Evolutionary conservation across 2,797 vertebrate species (phyloP).

Genomic region (Pelodytes ibericus): DNA sequence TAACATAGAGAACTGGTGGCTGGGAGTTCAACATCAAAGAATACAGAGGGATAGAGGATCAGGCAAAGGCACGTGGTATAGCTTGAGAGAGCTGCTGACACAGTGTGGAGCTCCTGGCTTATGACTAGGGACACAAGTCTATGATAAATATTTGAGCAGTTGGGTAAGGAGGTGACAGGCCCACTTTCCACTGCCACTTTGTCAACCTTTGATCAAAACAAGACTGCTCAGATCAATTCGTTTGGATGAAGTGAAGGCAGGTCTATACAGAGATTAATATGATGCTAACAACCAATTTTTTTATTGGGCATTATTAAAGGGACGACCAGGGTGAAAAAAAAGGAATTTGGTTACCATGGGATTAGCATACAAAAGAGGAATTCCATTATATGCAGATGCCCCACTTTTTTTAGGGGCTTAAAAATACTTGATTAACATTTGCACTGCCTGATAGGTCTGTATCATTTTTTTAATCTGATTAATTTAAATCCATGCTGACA

Average conservation of each 20-base stretch:
- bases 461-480: no score
- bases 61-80: background rate
- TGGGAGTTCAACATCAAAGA: background rate
- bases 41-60: background rate
- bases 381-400: background rate
- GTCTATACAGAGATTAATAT: constrained; percentile 48
- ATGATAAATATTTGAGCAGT: constrained; percentile 60
- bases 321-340: constrained; percentile 5
- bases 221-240: constrained; percentile 59
- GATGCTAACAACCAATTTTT: constrained; percentile 17
- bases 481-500: no score
- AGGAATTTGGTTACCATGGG: constrained; percentile 23
- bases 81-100: constrained; percentile 18
- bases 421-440: no score
- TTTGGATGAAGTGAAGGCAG: constrained; percentile 52
- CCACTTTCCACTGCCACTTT: constrained; percentile 45
- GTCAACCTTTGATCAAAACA: constrained; percentile 61
- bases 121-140: constrained; percentile 46
- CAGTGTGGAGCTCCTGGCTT: constrained; percentile 23
- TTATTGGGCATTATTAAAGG: constrained; percentile 39
- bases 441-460: no score
- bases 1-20: background rate
- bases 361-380: constrained; percentile 33
- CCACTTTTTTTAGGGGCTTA: no score
- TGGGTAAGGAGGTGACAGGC: constrained; percentile 57